These are phyloP conservation scores for Tragulus kanchil DNA, from an alignment of 2,113 vertebrate genomes.

Conservation along the genomic window DNA sequence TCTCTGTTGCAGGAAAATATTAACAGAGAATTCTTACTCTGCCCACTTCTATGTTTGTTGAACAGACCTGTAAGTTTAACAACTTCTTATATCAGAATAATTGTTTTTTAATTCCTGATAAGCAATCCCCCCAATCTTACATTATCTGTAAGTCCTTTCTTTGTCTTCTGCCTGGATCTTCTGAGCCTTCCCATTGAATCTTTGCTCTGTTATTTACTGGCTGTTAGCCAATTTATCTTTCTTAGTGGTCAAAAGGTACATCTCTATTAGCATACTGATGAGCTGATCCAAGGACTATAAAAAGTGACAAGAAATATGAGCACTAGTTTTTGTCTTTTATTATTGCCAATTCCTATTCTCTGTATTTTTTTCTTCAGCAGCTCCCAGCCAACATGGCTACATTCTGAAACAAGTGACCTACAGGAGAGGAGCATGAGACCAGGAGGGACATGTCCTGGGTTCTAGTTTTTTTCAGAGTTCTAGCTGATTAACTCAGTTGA, in stretches of 20 bases:
- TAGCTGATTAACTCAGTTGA: background rate
- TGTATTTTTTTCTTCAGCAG: background rate
- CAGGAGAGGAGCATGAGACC: background rate
- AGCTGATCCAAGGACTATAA: background rate
- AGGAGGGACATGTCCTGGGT: background rate
- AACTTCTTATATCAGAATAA: background rate
- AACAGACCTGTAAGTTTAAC: conserved; percentile 4
- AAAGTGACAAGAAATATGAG: background rate
- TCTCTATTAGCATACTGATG: background rate
- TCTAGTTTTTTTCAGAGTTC: background rate
- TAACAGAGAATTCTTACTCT: conserved; percentile 26
- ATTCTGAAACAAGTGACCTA: background rate
- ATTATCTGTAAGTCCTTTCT: background rate
- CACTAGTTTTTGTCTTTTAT: conserved; percentile 50
- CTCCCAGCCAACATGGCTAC: background rate
- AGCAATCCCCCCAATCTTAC: background rate
- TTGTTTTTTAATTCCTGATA: conserved; percentile 22
- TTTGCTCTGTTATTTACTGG: background rate
- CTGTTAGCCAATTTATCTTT: background rate
- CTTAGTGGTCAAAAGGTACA: background rate
- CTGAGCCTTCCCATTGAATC: background rate
- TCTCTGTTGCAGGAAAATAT: background rate
- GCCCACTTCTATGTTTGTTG: background rate
- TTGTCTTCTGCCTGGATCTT: background rate
- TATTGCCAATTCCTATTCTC: background rate